phyloP scores from a whole-genome alignment of 92 coral and sea anemone genomes.

The Zoanthus sociatus region DNA sequence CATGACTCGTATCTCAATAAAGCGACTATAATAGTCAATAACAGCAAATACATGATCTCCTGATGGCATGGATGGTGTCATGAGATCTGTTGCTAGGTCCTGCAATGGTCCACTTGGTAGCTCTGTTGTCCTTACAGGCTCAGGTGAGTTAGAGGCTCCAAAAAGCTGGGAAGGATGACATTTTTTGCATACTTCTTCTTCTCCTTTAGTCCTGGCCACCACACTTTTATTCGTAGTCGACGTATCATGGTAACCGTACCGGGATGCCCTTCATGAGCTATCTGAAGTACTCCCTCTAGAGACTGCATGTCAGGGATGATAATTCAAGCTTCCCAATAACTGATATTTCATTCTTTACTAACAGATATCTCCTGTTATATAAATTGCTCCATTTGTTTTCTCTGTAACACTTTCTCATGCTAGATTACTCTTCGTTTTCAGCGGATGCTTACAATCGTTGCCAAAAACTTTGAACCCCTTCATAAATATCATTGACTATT shows the following conservation, averaged over 20 bases:
- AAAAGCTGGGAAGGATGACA: conserved; percentile 71
- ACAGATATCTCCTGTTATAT: conserved; percentile 22
- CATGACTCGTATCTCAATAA: conserved; percentile 60
- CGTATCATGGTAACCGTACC: conserved; percentile 62
- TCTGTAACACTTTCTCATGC: conserved; percentile 50
- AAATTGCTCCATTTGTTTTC: conserved; percentile 21
- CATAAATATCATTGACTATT: no score
- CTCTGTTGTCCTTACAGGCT: conserved; percentile 59
- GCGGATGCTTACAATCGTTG: no score
- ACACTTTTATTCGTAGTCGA: conserved; percentile 60
- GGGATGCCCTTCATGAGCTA: conserved; percentile 67
- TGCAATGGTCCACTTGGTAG: conserved; percentile 68
- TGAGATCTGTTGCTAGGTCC: conserved; percentile 58
- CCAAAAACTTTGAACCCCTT: no score
- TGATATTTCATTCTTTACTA: conserved; percentile 30
- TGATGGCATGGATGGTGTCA: conserved; percentile 54
- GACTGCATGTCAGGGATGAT: conserved; percentile 38
- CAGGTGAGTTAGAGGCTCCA: conserved; percentile 60
- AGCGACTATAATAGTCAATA: conserved; percentile 78
- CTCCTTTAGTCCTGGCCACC: conserved; percentile 72
- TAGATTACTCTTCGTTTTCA: conserved; percentile 46
- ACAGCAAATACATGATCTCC: conserved; percentile 63
- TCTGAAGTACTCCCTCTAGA: conserved; percentile 52
- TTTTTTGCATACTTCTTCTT: conserved; percentile 35
- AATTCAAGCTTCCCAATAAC: conserved; percentile 58